Percentiles rank a stretch among this genome's conserved stretches.
phyloP scores from a whole-genome alignment of 2,113 vertebrate genomes.

The Mastomys coucha region DNA sequence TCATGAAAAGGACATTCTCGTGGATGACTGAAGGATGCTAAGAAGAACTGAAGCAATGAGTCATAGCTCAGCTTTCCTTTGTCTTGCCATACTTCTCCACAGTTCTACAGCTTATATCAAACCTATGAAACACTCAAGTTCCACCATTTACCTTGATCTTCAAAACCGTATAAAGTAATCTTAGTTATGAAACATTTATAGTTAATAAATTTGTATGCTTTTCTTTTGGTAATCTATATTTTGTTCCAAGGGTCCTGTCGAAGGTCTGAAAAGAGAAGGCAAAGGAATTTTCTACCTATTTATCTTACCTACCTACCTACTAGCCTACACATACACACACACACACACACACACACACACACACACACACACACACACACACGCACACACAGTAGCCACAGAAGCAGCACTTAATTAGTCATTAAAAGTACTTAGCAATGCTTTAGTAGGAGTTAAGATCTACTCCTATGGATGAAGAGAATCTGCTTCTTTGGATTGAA shows the following conservation, averaged over 20 bases:
- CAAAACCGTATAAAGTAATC: not conserved
- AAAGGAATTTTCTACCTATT: not conserved
- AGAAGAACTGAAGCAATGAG: not conserved
- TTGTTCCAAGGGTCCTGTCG: not conserved
- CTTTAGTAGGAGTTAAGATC: not conserved
- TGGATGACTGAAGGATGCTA: no score
- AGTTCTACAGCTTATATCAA: not conserved
- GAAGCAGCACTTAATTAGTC: not conserved
- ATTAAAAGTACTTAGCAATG: not conserved
- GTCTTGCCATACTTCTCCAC: not conserved
- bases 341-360: not conserved
- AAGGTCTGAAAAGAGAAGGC: not conserved
- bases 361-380: no score
- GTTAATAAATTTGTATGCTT: not conserved
- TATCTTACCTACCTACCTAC: no score
- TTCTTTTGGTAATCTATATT: not conserved
- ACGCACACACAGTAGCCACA: not conserved
- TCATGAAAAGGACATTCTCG: not conserved
- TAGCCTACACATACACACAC: not conserved
- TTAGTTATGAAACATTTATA: not conserved
- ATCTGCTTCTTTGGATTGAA: not conserved
- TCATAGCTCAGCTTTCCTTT: not conserved
- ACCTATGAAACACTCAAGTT: no score
- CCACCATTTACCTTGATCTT: not conserved
- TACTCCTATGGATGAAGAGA: not conserved